Evolutionary conservation across 2,797 vertebrate genomes (phyloP).

Genomic region (Pseudochirops cupreus): DNA sequence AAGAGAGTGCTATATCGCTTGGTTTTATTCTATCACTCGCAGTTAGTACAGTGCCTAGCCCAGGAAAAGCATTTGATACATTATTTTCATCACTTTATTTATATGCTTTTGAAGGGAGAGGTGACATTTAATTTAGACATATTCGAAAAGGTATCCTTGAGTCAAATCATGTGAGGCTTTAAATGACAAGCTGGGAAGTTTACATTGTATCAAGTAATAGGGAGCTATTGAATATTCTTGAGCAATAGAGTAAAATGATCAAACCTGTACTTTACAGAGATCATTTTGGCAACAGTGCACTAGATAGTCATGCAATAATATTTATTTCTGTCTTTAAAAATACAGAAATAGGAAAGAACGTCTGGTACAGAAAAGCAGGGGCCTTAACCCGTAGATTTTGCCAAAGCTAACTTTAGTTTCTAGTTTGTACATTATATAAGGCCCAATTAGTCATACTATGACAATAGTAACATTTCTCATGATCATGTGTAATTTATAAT

Average conservation of each 20-base stretch:
- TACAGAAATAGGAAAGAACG: neutral
- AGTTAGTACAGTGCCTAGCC: neutral
- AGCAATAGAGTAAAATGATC: neutral
- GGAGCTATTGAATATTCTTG: neutral
- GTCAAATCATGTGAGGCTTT: neutral
- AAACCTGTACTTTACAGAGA: neutral
- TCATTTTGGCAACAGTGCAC: neutral
- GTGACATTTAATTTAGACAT: neutral
- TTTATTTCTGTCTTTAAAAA: conserved; percentile 29
- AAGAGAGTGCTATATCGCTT: neutral
- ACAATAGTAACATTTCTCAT: conserved; percentile 17
- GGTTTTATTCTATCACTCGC: neutral
- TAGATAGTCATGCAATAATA: neutral
- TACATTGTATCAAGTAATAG: neutral
- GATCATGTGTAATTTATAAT: neutral
- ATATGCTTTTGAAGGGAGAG: neutral
- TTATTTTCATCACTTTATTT: neutral
- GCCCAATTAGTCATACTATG: conserved; percentile 26
- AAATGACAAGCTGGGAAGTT: neutral
- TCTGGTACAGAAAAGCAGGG: neutral
- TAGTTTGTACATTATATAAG: conserved; percentile 16
- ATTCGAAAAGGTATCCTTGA: neutral
- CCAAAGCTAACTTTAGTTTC: conserved; percentile 17
- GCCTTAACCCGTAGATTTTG: neutral
- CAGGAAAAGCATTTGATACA: neutral